Evolutionary conservation across 2,113 vertebrate genomes (phyloP).

Genomic region (Oreotrochilus melanogaster): DNA sequence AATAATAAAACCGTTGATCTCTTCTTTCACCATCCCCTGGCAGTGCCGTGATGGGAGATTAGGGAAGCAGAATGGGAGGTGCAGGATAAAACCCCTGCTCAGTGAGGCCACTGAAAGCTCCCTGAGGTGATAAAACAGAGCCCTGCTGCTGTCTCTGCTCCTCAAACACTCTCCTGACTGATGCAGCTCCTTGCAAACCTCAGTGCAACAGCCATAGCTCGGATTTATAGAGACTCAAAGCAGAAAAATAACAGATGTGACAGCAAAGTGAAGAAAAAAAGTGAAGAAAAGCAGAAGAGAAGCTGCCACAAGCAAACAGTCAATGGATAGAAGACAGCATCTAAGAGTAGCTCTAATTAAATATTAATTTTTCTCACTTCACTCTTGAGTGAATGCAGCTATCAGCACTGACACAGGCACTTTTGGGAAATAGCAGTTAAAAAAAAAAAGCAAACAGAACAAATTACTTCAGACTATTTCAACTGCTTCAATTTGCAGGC

Average conservation of each 20-base stretch:
- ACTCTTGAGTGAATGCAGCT: not conserved
- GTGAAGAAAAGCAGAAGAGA: not conserved
- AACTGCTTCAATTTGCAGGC: not conserved
- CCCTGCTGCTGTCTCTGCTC: accelerated
- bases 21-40: not conserved
- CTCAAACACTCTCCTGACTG: not conserved
- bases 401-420: not conserved
- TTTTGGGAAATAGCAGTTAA: not conserved
- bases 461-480: not conserved
- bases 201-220: not conserved
- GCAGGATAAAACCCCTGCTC: not conserved
- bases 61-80: not conserved
- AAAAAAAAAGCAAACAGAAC: not conserved
- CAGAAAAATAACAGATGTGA: not conserved
- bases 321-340: not conserved
- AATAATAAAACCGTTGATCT: not conserved
- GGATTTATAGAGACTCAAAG: not conserved
- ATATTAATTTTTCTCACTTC: constrained; percentile 57
- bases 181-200: not conserved
- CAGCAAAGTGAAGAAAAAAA: not conserved
- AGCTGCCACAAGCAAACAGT: not conserved
- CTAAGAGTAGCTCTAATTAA: constrained; percentile 27
- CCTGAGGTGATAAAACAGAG: not conserved
- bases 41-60: not conserved
- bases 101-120: not conserved